Evolutionary conservation across 2,888 invertebrate species (phyloP), one percentile per base, ranked within the genome.

Genomic region (Frankliniella fusca): DNA sequence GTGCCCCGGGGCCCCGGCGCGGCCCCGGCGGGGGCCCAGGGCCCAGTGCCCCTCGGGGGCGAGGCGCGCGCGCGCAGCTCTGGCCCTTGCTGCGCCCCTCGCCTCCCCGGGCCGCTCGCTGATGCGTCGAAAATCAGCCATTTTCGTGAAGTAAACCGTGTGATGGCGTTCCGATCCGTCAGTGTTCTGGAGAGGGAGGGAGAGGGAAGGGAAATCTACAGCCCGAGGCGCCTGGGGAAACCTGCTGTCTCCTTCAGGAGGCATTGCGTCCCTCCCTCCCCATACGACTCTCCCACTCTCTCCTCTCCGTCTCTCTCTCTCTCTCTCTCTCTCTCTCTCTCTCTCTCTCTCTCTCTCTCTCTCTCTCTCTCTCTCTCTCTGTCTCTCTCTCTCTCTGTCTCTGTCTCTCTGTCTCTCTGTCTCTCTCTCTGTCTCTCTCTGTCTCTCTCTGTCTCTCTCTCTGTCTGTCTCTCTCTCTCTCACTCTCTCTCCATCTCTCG

Each of bases 121-220:
- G 70, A 76, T 76, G 70, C 70, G 70, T 76, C 70, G 23, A 76
- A 76, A 76, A 76, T 76, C 70, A 76, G 70, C 70, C 70, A 76
- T 76, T 76, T 76, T 76, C 70, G 70, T 76, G 70, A 76, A 76
- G 70, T 27, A 76, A 76, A 76, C 70, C 70, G 70, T 76, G 70
- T 76, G 70, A 76, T 76, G 70, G 70, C 70, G 70, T 76, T 23
- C 70, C 70, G 27, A 76, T 76, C 70, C 70, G 70, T 76, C 70
- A 76, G 70, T 76, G 70, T 76, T 76, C 23, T 70, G 11, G 70
- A 38, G 38, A 27, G 27, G 70, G 70, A 8, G 11, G 65, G 50
- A 50, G 50, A 50, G 10, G 23, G 70, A 11, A 11, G 70, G 20
- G 70, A 38, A 12, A 2, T 18, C 70, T 23, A 23, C 70, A 9